Percentiles rank a stretch among this genome's conserved stretches.
phyloP scores from a whole-genome alignment of 2,888 invertebrate genomes.

The Cyaniris semiargus region DNA sequence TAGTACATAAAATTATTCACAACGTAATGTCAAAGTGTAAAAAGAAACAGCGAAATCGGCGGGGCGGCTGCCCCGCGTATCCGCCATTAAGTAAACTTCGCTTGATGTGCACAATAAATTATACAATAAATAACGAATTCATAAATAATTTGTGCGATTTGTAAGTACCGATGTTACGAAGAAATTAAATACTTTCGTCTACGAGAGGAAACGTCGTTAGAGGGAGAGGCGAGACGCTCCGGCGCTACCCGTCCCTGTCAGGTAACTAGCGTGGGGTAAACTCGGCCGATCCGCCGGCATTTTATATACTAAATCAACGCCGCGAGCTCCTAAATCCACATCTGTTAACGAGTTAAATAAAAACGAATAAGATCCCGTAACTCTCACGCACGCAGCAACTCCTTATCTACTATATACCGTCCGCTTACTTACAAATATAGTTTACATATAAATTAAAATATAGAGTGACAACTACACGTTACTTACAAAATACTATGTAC shows the following conservation, averaged over 20 bases:
- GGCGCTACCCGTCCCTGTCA: slow-evolving; percentile 36
- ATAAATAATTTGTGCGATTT: slow-evolving; percentile 65
- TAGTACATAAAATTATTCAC: slow-evolving; percentile 42
- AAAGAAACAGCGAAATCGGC: slow-evolving; percentile 40
- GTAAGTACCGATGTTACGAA: slow-evolving; percentile 66
- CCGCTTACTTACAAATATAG: slow-evolving; percentile 72
- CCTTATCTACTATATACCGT: slow-evolving; percentile 61
- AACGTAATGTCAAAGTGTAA: slow-evolving; percentile 43
- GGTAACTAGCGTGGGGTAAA: slow-evolving; percentile 65
- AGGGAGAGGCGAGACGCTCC: slow-evolving; percentile 29
- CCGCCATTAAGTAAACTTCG: slow-evolving; percentile 72
- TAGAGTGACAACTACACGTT: slow-evolving; percentile 77
- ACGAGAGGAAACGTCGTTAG: slow-evolving; percentile 30
- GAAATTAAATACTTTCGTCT: slow-evolving; percentile 36
- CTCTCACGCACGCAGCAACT: slow-evolving; percentile 50
- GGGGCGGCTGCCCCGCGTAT: slow-evolving; percentile 43
- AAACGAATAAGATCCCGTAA: slow-evolving; percentile 54
- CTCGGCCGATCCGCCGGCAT: slow-evolving; percentile 38
- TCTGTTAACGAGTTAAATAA: slow-evolving; percentile 44
- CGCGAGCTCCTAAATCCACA: slow-evolving; percentile 70
- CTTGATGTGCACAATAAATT: slow-evolving; percentile 57
- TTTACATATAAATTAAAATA: slow-evolving; percentile 78
- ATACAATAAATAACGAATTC: slow-evolving; percentile 62
- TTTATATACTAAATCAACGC: slow-evolving; percentile 59
- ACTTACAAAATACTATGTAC: slow-evolving; percentile 74